These are phyloP conservation scores for Eurytoma adleriae DNA, from an alignment of 2,888 invertebrate species.

Conservation along the genomic window DNA sequence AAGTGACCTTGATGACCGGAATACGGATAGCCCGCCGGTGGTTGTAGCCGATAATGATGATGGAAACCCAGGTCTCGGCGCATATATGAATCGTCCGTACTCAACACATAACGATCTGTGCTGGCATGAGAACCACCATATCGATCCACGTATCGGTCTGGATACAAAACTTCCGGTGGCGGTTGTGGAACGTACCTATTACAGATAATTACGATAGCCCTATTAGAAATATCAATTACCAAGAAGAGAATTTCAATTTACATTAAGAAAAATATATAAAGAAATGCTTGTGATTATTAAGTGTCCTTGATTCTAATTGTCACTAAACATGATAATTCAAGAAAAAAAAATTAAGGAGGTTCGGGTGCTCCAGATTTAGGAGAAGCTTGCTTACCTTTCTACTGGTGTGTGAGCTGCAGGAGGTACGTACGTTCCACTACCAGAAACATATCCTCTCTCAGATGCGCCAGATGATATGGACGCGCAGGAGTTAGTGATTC, in stretches of 20 bases:
- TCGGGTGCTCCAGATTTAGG: too few relatives aligned
- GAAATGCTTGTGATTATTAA: too few relatives aligned
- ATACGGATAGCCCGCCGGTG: conserved; percentile 68
- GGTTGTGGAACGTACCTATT: conserved; percentile 80
- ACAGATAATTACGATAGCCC: background rate
- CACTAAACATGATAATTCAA: too few relatives aligned
- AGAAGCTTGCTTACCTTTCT: conserved; percentile 76
- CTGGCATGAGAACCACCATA: conserved; percentile 84
- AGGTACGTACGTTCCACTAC: conserved; percentile 78
- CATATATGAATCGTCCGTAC: conserved; percentile 79
- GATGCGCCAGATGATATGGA: conserved; percentile 62
- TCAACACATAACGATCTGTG: conserved; percentile 84
- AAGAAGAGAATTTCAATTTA: too few relatives aligned
- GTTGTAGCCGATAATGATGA: conserved; percentile 79
- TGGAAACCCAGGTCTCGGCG: conserved; percentile 79
- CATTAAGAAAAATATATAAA: too few relatives aligned
- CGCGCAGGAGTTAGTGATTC: conserved; percentile 66
- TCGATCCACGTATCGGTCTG: conserved; percentile 76
- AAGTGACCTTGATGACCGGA: conserved; percentile 71
- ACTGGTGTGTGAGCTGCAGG: conserved; percentile 86
- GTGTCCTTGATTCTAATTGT: too few relatives aligned
- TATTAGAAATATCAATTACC: too few relatives aligned
- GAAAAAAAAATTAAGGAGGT: too few relatives aligned
- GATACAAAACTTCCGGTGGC: conserved; percentile 73
- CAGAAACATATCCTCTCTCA: conserved; percentile 67